Base-by-base conservation (phyloP, 2,888 invertebrate genomes). In the Cryptocephalus moraei region DNA sequence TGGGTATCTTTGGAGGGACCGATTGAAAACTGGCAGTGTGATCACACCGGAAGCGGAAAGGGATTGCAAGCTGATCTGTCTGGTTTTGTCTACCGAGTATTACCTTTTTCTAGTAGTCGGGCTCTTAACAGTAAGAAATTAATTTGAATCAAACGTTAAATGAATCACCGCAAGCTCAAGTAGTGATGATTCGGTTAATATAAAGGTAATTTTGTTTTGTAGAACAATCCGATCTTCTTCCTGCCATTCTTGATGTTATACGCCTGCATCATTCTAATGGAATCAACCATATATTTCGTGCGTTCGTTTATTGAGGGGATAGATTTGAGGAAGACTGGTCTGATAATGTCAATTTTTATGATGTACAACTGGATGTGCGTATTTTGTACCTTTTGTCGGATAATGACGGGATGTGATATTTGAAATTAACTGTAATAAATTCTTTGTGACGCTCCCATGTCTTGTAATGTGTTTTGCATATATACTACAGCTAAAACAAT, bases 361-460 rank as follows among this genome's bases (percentile, higher is more conserved):
- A 52, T 66, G 10, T 68, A 65, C 49, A 69, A 69, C 48, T 70
- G 69, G 69, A 50, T 64, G 41, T 53, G 62, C 32, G 64, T 68
- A 8, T 66, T 66, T 52, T 69, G 69, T 53, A 58, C 63, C 11
- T 68, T 67, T 51, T 59, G 60, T 39, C 59, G 60, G 32, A 53
- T 59, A 31, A 57, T 58, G 46, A 57, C 60, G n/a, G 56, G 55
- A 33, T 65, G 64, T 56, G 63, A 63, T 47, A 52, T 62, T 39
- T 64, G 56, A 58, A 31, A 31, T 9, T 32, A 32, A 42, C 22
- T 4, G 3, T 22, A 22, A 22, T 22, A 22, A 22, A 22, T 22
- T 22, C 22, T 22, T 6, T 22, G 22, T 22, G 22, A 22, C 6
- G 2, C 22, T 4, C 22, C 3, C 3, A 22, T 4, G 6, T 6